Evolutionary conservation across 2,113 vertebrate species (phyloP), one percentile per base, ranked within the genome.

Genomic region (Chrysochloris asiatica): DNA sequence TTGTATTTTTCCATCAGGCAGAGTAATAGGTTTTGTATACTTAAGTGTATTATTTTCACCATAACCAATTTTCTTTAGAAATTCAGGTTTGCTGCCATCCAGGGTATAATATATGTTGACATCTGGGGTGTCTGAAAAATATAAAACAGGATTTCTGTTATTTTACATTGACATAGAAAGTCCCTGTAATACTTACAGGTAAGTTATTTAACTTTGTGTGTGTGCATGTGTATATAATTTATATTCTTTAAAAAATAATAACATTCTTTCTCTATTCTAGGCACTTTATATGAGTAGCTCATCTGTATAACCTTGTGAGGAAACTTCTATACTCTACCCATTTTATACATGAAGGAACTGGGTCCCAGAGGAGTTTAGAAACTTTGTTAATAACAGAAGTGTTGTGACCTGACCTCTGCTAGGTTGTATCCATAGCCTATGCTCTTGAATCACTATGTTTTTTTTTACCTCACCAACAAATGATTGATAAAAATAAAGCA

Each of bases 31-130:
- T 47, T 95, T 96, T 2, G 81, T 97, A 97, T 99, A 99, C 84
- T 97, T 98, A 79, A 98, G 95, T 13, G 98, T 98, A 94, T 93
- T 98, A 92, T 93, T 95, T n/a, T 97, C 97, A 77, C 97, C 94
- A 76, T 90, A 92, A 43, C 96, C 95, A 38, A 89, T 84, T 94
- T 96, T 98, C 96, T 97, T 98, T 69, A 86, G 14, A 71, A 97
- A 83, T 90, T 98, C 97, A 33, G 99, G 99, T 91, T 98, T 99
- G 73, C 98, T 99, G 82, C 99, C 99, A 94, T 99, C 99, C 97
- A 99, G 86, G 1, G 99, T 99, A 95, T 98, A 99, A 97, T 98
- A 98, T 96, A 99, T 98, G 36, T 82, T 96, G 61, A 98, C 98
- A 65, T 97, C 98, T 3, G 97, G 97, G 45, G 98, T 98, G 87